Evolutionary conservation across 23 tunicate genomes (phyloP), one percentile per base, ranked within the genome.

Genomic region (Ciona savignyi): DNA sequence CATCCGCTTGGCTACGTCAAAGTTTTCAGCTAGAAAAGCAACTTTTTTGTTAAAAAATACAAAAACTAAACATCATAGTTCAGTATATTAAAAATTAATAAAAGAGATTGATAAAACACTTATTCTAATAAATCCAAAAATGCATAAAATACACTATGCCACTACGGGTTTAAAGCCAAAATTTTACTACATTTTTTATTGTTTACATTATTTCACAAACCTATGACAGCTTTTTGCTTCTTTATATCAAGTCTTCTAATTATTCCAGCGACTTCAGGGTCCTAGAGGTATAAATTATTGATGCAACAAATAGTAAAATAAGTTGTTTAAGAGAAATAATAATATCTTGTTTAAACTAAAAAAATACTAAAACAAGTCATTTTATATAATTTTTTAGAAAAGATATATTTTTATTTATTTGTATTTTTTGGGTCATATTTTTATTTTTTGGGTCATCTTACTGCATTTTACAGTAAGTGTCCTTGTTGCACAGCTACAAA

Each of bases 181-280:
- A 64, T 20, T 25, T 9, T 20, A 64, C 11, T 25, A 25, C 29
- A 21, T 25, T 64, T 9, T 19, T 19, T 9, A 64, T 25, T 6
- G 21, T 64, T 25, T 20, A 42, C 56, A 42, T 42, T 42, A n/a
- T n/a, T 26, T 48, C 6, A 35, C 63, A 3, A 61, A 86, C 93
- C 85, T 70, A 69, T 85, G 32, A 91, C 97, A 33, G 93, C 90
- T 67, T 91, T 66, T 65, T 85, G 74, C 60, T 91, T 91, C 24
- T 80, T 78, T 29, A 67, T 35, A 68, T 91, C 97, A 27, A 91
- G 77, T 34, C 86, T 48, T 62, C 97, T 66, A 11, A 91, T 91
- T 4, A 91, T 91, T 48, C 77, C 72, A 0, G 97, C 97, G 30
- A 91, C 97, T 71, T 91, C 91, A 4, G 97, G 97, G 62, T 91